A percentile compares a stretch with the other conserved stretches of the same genome.
Evolutionary conservation across 2,113 vertebrate genomes (phyloP).

Genomic region (Calidris pygmaea): DNA sequence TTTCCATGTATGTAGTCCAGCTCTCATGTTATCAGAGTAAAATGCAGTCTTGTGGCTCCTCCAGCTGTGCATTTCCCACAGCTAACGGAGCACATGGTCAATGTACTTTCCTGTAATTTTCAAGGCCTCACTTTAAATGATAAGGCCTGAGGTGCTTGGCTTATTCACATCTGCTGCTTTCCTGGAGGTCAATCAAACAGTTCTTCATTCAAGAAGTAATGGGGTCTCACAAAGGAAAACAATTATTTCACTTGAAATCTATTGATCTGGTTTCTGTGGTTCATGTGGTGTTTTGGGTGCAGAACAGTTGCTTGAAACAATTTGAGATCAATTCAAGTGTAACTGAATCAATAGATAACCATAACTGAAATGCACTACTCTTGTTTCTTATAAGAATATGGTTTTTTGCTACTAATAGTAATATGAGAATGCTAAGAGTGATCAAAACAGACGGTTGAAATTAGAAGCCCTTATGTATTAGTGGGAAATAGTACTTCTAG

Average conservation of each 20-base stretch:
- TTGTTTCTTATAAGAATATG: background rate
- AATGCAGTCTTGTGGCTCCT: background rate
- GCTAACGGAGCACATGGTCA: background rate
- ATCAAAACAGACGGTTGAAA: background rate
- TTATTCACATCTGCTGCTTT: constrained; percentile 79
- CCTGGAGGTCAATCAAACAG: constrained; percentile 73
- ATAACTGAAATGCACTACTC: constrained; percentile 23
- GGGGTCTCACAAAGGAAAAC: constrained; percentile 75
- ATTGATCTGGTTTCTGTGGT: constrained; percentile 73
- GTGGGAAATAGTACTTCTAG: background rate
- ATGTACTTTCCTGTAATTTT: constrained; percentile 56
- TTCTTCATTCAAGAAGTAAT: constrained; percentile 74
- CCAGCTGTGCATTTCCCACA: constrained; percentile 77
- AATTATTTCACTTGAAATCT: constrained; percentile 76
- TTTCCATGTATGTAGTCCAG: background rate
- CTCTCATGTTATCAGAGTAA: background rate
- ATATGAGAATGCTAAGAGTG: background rate
- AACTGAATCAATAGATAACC: constrained; percentile 61
- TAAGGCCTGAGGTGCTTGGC: constrained; percentile 69
- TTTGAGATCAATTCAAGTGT: constrained; percentile 67
- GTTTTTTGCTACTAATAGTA: constrained; percentile 4
- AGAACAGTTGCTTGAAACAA: constrained; percentile 65
- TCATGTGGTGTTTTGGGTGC: constrained; percentile 71
- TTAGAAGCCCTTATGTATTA: background rate
- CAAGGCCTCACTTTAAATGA: constrained; percentile 74